These are phyloP conservation scores for Drosophila hydei DNA, from an alignment of 1,140 invertebrate genomes.

Conservation along the genomic window DNA sequence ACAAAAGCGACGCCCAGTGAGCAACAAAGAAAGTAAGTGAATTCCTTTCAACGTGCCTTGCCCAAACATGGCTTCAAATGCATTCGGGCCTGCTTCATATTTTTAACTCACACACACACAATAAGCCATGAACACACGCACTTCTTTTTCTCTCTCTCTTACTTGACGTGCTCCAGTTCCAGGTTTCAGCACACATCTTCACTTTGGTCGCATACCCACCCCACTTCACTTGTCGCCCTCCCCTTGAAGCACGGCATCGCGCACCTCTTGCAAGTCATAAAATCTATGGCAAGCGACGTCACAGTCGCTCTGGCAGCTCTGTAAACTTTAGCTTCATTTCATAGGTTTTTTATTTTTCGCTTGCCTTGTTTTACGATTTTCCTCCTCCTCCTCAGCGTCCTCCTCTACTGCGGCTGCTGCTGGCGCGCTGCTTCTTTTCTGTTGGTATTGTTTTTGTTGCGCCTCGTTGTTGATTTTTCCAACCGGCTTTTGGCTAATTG, in stretches of 20 bases:
- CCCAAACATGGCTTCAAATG: conserved; percentile 67
- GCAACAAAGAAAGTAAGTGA: conserved; percentile 77
- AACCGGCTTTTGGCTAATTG: conserved; percentile 81
- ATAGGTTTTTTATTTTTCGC: conserved; percentile 44
- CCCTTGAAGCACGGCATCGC: conserved; percentile 14
- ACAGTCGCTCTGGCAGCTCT: conserved; percentile 50
- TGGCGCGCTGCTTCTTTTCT: conserved; percentile 26
- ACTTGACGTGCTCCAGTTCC: conserved; percentile 63
- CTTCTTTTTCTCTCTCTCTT: conserved; percentile 26
- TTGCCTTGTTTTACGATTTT: conserved; percentile 58
- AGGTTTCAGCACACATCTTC: conserved; percentile 43
- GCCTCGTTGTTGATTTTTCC: conserved; percentile 69
- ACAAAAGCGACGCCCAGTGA: conserved; percentile 33
- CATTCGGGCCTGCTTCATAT: conserved; percentile 13
- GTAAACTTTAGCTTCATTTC: conserved; percentile 35
- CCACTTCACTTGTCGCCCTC: not conserved
- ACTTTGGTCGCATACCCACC: not conserved
- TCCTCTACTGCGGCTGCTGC: conserved; percentile 10
- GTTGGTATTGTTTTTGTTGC: conserved; percentile 68
- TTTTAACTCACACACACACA: not conserved
- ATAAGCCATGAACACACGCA: not conserved
- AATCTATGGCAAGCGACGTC: conserved; percentile 71
- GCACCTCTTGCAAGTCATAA: conserved; percentile 73
- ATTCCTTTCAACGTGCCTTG: conserved; percentile 66
- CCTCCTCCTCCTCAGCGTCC: conserved; percentile 10